Evolutionary conservation across 2,888 invertebrate species (phyloP).

Genomic region (Ichneumoninae sp.): DNA sequence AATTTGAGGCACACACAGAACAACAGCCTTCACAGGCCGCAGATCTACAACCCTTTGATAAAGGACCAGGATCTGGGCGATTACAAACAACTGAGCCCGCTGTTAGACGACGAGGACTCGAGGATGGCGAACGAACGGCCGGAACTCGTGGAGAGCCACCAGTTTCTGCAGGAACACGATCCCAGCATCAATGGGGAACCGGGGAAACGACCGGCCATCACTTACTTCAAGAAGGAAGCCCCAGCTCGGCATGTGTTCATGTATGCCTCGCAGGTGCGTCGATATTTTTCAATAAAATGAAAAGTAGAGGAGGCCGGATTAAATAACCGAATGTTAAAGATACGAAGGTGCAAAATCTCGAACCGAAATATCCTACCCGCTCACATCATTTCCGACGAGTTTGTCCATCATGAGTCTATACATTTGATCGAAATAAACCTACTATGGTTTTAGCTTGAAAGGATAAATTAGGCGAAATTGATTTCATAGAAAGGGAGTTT

Average conservation of each 20-base stretch:
- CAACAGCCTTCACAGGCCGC: slow-evolving; percentile 72
- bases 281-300: neutral
- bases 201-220: slow-evolving; percentile 15
- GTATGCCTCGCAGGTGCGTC: slow-evolving; percentile 64
- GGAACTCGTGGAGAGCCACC: slow-evolving; percentile 43
- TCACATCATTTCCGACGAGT: too few species aligned
- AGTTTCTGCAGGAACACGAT: slow-evolving; percentile 68
- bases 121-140: slow-evolving; percentile 58
- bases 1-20: slow-evolving; percentile 78
- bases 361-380: too few species aligned
- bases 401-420: too few species aligned
- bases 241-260: neutral
- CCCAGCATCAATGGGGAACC: slow-evolving; percentile 56
- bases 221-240: slow-evolving; percentile 32
- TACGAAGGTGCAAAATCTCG: too few species aligned
- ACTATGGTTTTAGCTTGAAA: too few species aligned
- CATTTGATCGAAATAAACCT: too few species aligned
- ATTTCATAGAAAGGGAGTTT: too few species aligned
- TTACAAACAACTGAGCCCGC: slow-evolving; percentile 79
- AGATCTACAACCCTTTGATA: slow-evolving; percentile 77
- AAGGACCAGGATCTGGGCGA: slow-evolving; percentile 71
- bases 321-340: too few species aligned
- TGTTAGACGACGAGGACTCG: slow-evolving; percentile 65
- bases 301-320: too few species aligned
- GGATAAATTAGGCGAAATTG: too few species aligned